Evolutionary conservation across 2,888 invertebrate genomes (phyloP).

Genomic region (Heliconius hortense): DNA sequence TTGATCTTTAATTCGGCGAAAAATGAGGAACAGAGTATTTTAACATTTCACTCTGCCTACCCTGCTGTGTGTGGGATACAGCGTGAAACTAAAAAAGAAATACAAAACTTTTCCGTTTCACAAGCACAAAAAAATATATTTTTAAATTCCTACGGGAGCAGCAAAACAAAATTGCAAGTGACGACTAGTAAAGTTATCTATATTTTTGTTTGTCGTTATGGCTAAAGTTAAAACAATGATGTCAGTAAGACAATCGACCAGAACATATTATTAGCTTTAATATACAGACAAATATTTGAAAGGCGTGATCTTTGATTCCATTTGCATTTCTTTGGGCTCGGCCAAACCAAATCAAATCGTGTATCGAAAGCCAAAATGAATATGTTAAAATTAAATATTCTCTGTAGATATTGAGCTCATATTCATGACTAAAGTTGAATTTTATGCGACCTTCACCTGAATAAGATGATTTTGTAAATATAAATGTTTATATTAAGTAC

Average conservation of each 20-base stretch:
- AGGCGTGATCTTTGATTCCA: slow-evolving; percentile 19
- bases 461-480: slow-evolving; percentile 36
- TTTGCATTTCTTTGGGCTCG: slow-evolving; percentile 23
- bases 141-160: no score
- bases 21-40: no score
- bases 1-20: no score
- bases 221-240: slow-evolving; percentile 15
- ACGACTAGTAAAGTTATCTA: background rate
- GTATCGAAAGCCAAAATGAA: slow-evolving; percentile 2
- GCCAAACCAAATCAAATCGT: slow-evolving; percentile 12
- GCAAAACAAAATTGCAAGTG: no score
- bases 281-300: slow-evolving; percentile 7
- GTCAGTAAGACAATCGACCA: slow-evolving; percentile 13
- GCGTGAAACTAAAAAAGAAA: no score
- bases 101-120: no score
- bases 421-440: slow-evolving; percentile 35
- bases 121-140: no score
- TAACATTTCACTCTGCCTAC: no score
- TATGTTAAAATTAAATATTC: slow-evolving; percentile 18
- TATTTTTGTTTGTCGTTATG: background rate
- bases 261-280: slow-evolving; percentile 9
- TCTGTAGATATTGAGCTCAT: slow-evolving; percentile 32
- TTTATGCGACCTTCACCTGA: slow-evolving; percentile 42
- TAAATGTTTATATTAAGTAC: background rate
- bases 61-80: no score